A percentile compares a stretch with the other conserved stretches of the same genome.
Conservation (phyloP, 2,797 vertebrate genomes). For the Bufotes viridis region DNA sequence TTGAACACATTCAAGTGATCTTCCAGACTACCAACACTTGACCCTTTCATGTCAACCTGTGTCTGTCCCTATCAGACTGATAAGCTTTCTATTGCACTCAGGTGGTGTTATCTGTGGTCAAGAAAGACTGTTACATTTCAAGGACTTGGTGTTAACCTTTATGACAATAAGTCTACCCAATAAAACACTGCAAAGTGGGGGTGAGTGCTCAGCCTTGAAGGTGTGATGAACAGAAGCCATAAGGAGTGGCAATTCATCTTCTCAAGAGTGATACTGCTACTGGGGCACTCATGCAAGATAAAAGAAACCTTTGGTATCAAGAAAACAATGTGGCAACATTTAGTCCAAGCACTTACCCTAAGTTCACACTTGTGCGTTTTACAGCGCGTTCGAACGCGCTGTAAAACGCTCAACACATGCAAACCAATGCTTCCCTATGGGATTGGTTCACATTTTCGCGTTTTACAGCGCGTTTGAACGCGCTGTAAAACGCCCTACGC, state of each 20-base stretch:
- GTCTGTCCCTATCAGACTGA: conserved; percentile 62
- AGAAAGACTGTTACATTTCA: background rate
- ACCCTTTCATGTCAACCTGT: conserved; percentile 64
- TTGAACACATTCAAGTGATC: background rate
- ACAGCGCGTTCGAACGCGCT: too few relatives aligned
- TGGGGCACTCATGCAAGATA: background rate
- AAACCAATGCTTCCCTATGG: too few relatives aligned
- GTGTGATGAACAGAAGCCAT: conserved; percentile 78
- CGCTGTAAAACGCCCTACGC: too few relatives aligned
- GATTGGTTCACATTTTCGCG: too few relatives aligned
- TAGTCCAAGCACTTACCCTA: background rate
- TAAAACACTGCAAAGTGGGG: conserved; percentile 73
- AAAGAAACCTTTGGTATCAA: background rate
- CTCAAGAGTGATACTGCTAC: conserved; percentile 39
- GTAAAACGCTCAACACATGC: too few relatives aligned
- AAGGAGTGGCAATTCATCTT: conserved; percentile 73
- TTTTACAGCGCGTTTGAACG: too few relatives aligned
- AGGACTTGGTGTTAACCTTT: conserved; percentile 42
- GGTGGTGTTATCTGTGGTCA: conserved; percentile 24
- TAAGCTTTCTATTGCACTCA: conserved; percentile 17
- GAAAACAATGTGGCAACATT: background rate
- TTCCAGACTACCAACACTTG: conserved; percentile 64
- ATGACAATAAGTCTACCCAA: conserved; percentile 71
- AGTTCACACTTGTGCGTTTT: too few relatives aligned
- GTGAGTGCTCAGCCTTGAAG: conserved; percentile 70